Base-by-base conservation (phyloP, 2,888 invertebrate species). In the Glaucopsyche alexis region DNA sequence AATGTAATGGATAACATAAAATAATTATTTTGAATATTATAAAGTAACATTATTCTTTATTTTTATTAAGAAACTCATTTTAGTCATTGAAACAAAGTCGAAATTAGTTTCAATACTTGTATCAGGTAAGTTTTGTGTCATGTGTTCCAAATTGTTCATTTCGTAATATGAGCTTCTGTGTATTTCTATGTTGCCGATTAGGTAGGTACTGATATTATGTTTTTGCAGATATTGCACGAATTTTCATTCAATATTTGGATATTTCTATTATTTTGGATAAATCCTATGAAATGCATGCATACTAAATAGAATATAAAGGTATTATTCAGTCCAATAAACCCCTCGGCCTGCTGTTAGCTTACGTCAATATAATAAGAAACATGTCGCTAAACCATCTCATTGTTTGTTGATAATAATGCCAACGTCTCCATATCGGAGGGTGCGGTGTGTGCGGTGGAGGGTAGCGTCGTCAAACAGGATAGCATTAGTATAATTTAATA, bases 391-490 rank as follows among this genome's bases (percentile, higher is more conserved):
- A 77, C 75, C 77, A 76, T 75, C 79, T 81, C 79, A 80, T 80
- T 81, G 81, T 79, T 76, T 77, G 79, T 82, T 79, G 80, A 83
- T 81, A 81, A 81, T 77, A 84, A 86, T 83, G 85, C 84, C 83
- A 86, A 85, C 86, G 75, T 60, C 73, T 73, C 71, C 72, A 73
- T 73, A 82, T 80, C 81, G 78, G 77, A 69, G 78, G 76, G 77
- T 71, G 72, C 72, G 71, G 77, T 81, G 80, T 77, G 76, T 79
- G 77, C 73, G 72, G 77, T 73, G 72, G 38, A 67, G 66, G 66
- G 72, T 42, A 29, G 29, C 16, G 52, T 8, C 4, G 16, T 5
- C n/a, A 38, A 60, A 60, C 60, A 38, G 60, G 29, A 60, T 60
- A 60, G 55, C 60, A 60, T 60, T 60, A 60, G 60, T 29, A 60